Base-by-base conservation (phyloP, 2,888 invertebrate species). In the Malacosoma neustria region DNA sequence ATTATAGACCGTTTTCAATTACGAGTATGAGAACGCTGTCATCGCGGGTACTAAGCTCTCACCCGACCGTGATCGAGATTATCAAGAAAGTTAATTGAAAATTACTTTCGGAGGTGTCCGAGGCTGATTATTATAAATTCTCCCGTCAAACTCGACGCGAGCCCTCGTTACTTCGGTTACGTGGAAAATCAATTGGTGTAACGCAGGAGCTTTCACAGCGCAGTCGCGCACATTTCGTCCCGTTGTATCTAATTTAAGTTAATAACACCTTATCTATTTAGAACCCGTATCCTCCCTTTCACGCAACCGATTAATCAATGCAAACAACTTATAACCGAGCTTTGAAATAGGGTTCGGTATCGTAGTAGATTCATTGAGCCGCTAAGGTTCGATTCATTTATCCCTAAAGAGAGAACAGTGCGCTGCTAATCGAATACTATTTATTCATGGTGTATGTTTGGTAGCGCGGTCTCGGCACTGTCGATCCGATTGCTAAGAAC, bases 381-480 rank as follows among this genome's bases (percentile, higher is more conserved):
- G 59, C 61, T 64, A 54, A 56, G 64, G 59, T 64, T 60, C 60
- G 63, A 68, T 72, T 66, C 71, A 75, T 75, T 72, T 22, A 22
- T 22, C 22, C 9, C 22, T 22, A 70, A 56, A 50, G 61, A 51
- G 54, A 50, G 65, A 72, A 70, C 70, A 74, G 69, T 62, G 64
- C 64, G 61, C 62, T 57, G 68, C 72, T 75, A 73, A 79, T 76
- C 72, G 69, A 58, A 63, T 66, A 61, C 69, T 75, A 74, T 79
- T 80, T 80, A 76, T 79, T 75, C 74, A 75, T 77, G 76, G 76
- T 77, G 73, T 73, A 73, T 79, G 72, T 68, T 69, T 71, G 72
- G 76, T 74, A 76, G 77, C 71, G 52, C 61, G 48, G 40, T 68
- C 65, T 67, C 66, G 72, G 61, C 60, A 62, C 69, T 65, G 71